Evolutionary conservation across 2,113 vertebrate genomes (phyloP).

Genomic region (Salminus brasiliensis): DNA sequence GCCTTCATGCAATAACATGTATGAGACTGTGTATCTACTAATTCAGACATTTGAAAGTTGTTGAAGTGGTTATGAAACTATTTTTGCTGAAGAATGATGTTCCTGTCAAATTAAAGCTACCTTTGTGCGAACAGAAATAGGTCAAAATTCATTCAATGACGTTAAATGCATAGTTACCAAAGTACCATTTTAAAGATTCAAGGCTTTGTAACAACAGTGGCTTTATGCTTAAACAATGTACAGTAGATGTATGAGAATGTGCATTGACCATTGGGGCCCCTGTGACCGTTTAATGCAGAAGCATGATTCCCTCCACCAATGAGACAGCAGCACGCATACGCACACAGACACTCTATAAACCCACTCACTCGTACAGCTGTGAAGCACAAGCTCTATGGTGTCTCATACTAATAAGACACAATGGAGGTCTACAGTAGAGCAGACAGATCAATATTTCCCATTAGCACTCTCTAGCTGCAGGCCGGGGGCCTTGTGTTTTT

Average conservation of each 20-base stretch:
- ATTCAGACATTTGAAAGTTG: neutral
- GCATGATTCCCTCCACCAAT: neutral
- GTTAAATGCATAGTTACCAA: too few species aligned
- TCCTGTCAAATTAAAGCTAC: neutral
- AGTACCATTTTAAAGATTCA: too few species aligned
- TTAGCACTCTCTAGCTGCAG: constrained; percentile 35
- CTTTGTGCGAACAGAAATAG: too few species aligned
- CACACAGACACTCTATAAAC: neutral
- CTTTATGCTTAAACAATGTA: too few species aligned
- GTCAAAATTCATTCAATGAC: too few species aligned
- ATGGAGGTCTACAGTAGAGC: constrained; percentile 23
- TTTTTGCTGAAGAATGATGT: neutral
- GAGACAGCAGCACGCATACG: neutral
- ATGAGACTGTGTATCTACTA: neutral
- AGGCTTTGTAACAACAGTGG: too few species aligned
- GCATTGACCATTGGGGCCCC: neutral
- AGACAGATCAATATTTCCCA: constrained; percentile 50
- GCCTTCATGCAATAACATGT: neutral
- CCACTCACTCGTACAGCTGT: neutral
- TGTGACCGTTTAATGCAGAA: too few species aligned
- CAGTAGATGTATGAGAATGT: neutral
- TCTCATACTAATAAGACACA: constrained; percentile 31
- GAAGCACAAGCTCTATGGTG: neutral
- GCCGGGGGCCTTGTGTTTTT: constrained; percentile 48
- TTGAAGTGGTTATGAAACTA: neutral